These are phyloP conservation scores for Calliscelio sp. DNA, from an alignment of 2,888 invertebrate species.

Conservation along the genomic window DNA sequence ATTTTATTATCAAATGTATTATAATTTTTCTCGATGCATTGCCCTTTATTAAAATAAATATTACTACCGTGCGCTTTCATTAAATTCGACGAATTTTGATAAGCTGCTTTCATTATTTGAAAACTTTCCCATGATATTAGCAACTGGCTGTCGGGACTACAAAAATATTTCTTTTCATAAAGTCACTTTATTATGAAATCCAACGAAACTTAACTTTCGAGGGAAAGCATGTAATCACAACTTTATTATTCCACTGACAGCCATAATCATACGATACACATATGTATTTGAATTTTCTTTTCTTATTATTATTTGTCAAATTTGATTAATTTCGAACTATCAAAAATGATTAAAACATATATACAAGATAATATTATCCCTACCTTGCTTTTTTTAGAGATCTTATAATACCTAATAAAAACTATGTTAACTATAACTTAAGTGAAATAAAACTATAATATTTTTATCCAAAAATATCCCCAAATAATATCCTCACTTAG, in stretches of 20 bases:
- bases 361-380: too few relatives aligned
- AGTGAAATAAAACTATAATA: too few relatives aligned
- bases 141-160: conserved; percentile 37
- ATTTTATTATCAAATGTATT: neutral
- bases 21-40: conserved; percentile 2
- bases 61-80: conserved; percentile 76
- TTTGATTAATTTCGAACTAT: too few relatives aligned
- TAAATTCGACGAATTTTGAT: conserved; percentile 82
- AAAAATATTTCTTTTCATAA: conserved; percentile 60
- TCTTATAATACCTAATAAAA: too few relatives aligned
- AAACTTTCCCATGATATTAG: conserved; percentile 54
- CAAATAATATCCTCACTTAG: too few relatives aligned
- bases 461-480: too few relatives aligned
- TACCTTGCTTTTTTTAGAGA: too few relatives aligned
- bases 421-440: too few relatives aligned
- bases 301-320: too few relatives aligned
- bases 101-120: conserved; percentile 71
- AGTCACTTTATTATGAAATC: conserved; percentile 44
- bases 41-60: conserved; percentile 27
- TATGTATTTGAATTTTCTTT: too few relatives aligned
- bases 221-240: conserved; percentile 41
- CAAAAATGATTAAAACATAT: too few relatives aligned
- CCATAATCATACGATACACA: neutral
- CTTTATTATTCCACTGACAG: conserved; percentile 28
- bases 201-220: conserved; percentile 32